Evolutionary conservation across 2,888 invertebrate genomes (phyloP), one percentile per base, ranked within the genome.

Genomic region (Cantharis lateralis): DNA sequence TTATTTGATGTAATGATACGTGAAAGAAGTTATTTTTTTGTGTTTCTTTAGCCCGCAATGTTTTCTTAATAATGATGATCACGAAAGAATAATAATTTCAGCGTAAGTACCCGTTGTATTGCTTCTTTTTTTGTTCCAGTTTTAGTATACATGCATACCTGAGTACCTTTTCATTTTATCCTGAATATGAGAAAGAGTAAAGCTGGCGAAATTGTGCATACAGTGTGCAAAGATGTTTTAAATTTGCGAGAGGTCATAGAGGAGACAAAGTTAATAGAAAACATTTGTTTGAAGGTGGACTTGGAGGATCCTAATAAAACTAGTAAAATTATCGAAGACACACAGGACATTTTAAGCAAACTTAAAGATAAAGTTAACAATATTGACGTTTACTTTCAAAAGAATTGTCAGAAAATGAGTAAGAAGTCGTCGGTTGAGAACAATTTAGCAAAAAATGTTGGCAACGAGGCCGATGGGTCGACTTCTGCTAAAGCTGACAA

Each of bases 301-400:
- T 71, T 77, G n/a, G 72, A 79, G 18, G 61, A 80, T 72, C 69
- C 71, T 20, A 11, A 64, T n/a, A 75, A 73, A 62, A 20, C 71
- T 5, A 68, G 78, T n/a, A 75, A 76, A 13, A 62, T 81, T 48
- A 72, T 82, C 5, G 75, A 81, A 32, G 71, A 76, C 62, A 81
- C 82, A 4, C 82, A 82, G 79, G 73, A 18, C n/a, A 16, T 81
- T 26, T 76, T 83, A 20, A 78, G 80, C 62, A 62, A 71, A 24
- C 76, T 83, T 15, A 73, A 75, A 62, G 68, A 74, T 9, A 72
- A 81, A 32, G 76, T 80, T 48, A 62, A 69, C 3, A 72, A 77
- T 62, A 71, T 82, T 62, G 79, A 80, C 70, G 71, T 78, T 10
- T 77, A 75, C n/a, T 83, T 83, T 78, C 48, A 80, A n/a, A 68